Base-by-base conservation (phyloP, 2,888 invertebrate species). In the Hydrotaea cyrtoneurina region DNA sequence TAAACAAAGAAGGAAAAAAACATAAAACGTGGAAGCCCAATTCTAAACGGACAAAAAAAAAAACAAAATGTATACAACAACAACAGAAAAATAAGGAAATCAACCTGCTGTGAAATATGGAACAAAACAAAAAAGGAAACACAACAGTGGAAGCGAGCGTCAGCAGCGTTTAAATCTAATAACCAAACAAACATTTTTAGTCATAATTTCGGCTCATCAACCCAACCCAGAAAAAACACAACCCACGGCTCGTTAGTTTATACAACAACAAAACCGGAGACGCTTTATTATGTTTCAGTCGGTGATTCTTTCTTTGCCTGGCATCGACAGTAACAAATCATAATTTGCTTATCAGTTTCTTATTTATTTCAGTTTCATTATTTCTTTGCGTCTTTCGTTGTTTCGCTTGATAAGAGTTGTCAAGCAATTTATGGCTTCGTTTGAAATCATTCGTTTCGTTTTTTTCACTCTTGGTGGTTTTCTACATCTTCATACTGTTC, bases 61-160 rank as follows among this genome's bases (percentile, higher is more conserved):
- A 59, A 55, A 59, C 11, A 59, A 77, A 36, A 64, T 36, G 55
- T 11, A 43, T 19, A 74, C 57, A 50, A 43, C 11, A 69, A 23
- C 15, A 21, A n/a, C 15, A 59, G 76, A 39, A 79, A 76, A 74
- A 69, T 21, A 76, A 85, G 83, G 86, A 83, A 88, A 87, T 89
- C 87, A 89, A 89, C 89, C 89, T 89, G 88, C 89, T 89, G 89
- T 76, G 69, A 69, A 80, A 69, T 31, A 31, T 31, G 19, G 50
- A 69, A 72, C 43, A 13, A 23, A 50, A 72, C 21, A 13, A n/a
- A 15, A n/a, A 88, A 89, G 85, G 86, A 88, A 87, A 88, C 87
- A 88, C 85, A 36, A 57, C 26, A 31, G 31, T 4, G 31, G n/a
- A 55, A 55, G 55, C 0, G n/a, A 31, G 5, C 7, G 53, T 5